These are phyloP conservation scores for Drosophila hawaiiensis DNA, from an alignment of 2,888 invertebrate genomes.

Conservation along the genomic window DNA sequence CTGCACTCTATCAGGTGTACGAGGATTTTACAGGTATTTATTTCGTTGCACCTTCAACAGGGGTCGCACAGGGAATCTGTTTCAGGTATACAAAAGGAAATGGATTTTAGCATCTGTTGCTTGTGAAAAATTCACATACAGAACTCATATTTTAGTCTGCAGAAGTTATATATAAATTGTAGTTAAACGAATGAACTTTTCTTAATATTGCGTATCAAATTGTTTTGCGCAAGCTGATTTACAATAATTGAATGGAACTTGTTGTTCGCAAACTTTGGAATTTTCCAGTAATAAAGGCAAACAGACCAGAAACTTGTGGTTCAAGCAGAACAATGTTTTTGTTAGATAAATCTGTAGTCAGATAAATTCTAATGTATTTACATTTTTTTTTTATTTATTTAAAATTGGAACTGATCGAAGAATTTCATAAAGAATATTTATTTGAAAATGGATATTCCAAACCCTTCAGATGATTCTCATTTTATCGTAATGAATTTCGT, in stretches of 20 bases:
- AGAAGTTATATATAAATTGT: background rate
- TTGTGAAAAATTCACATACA: background rate
- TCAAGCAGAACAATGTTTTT: constrained; percentile 27
- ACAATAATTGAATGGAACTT: constrained; percentile 11
- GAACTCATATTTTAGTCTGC: constrained; percentile 13
- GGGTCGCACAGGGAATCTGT: constrained; percentile 1
- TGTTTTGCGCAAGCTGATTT: constrained; percentile 5
- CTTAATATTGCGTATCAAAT: background rate
- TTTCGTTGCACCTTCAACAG: constrained; percentile 3
- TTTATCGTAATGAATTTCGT: background rate
- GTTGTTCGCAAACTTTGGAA: constrained; percentile 10
- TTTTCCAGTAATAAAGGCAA: constrained; percentile 21
- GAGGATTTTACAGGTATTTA: constrained; percentile 75
- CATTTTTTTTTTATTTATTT: background rate
- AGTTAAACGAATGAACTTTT: background rate
- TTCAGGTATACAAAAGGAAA: constrained; percentile 15
- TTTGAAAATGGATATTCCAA: background rate
- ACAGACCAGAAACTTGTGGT: constrained; percentile 28
- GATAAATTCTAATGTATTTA: background rate
- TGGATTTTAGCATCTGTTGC: background rate
- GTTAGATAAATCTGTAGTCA: background rate
- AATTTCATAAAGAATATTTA: background rate
- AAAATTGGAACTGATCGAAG: background rate
- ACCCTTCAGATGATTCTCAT: background rate
- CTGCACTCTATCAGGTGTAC: constrained; percentile 69